Conservation (phyloP, 2,888 invertebrate genomes). For the Clanis bilineata region DNA sequence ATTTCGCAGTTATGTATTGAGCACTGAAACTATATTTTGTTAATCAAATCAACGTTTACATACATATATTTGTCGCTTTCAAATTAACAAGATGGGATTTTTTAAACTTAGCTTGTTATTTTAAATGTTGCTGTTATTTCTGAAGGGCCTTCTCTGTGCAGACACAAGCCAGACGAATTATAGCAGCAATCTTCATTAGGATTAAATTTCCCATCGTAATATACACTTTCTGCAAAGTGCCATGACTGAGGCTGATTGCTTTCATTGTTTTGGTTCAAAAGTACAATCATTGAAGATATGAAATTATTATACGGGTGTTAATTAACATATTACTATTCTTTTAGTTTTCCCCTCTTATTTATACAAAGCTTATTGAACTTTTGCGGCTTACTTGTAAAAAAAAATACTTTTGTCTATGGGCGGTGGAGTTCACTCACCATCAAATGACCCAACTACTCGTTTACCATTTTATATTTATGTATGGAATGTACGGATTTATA, state of each 20-base stretch:
- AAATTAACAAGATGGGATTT: background rate
- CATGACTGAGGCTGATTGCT: background rate
- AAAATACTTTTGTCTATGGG: no score
- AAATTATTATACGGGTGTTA: background rate
- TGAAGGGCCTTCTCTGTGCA: constrained; percentile 27
- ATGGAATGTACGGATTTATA: no score
- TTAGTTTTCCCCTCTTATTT: background rate
- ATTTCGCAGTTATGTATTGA: no score
- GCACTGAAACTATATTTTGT: no score
- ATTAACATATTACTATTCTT: no score
- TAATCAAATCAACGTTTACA: no score
- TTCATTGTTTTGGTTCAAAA: background rate
- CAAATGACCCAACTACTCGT: no score
- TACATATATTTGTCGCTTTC: background rate
- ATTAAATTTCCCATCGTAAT: constrained; percentile 36
- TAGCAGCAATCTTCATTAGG: constrained; percentile 31
- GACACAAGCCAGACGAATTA: constrained; percentile 44
- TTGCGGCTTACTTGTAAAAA: no score
- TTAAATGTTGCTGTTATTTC: background rate
- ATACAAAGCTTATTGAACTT: background rate
- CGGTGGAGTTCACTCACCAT: no score
- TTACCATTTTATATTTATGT: no score
- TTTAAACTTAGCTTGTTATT: background rate
- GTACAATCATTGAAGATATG: no score
- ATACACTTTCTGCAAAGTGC: background rate